phyloP scores from a whole-genome alignment of 2,797 vertebrate species.

The Kryptolebias ocellatus region DNA sequence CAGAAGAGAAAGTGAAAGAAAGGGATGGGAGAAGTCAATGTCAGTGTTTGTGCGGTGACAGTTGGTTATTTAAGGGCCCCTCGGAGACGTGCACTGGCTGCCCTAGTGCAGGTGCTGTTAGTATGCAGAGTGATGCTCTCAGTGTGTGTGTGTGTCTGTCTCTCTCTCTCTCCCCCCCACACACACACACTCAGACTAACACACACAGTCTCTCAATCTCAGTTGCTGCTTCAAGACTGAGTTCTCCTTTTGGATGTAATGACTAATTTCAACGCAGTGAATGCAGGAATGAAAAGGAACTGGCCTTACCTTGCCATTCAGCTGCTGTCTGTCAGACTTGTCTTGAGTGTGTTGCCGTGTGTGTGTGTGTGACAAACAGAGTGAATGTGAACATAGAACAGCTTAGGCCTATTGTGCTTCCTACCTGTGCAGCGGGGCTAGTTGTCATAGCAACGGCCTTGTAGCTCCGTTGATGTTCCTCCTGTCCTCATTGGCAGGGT shows the following conservation, averaged over 20 bases:
- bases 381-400: slow-evolving; percentile 73
- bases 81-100: slow-evolving; percentile 71
- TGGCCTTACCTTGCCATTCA: slow-evolving; percentile 68
- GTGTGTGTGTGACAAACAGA: slow-evolving; percentile 48
- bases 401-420: slow-evolving; percentile 79
- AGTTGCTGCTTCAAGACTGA: slow-evolving; percentile 57
- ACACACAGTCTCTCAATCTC: slow-evolving; percentile 49
- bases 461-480: slow-evolving; percentile 80
- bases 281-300: slow-evolving; percentile 74
- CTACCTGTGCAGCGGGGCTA: slow-evolving; percentile 79
- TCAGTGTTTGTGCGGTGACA: slow-evolving; percentile 81
- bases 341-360: slow-evolving; percentile 63
- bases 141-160: slow-evolving; percentile 52
- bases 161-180: slow-evolving; percentile 26
- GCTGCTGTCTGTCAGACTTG: slow-evolving; percentile 68
- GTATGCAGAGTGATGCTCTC: slow-evolving; percentile 76
- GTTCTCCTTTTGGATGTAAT: slow-evolving; percentile 69
- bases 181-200: slow-evolving; percentile 14
- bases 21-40: slow-evolving; percentile 67
- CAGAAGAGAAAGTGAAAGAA: slow-evolving; percentile 51
- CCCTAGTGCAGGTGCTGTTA: slow-evolving; percentile 76
- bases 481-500: slow-evolving; percentile 82
- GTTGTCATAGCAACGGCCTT: slow-evolving; percentile 84
- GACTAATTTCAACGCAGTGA: slow-evolving; percentile 69
- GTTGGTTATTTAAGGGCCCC: slow-evolving; percentile 79